A percentile compares a stretch with the other conserved stretches of the same genome.
phyloP scores from a whole-genome alignment of 2,797 vertebrate genomes.

The Pyrocephalus nanus region DNA sequence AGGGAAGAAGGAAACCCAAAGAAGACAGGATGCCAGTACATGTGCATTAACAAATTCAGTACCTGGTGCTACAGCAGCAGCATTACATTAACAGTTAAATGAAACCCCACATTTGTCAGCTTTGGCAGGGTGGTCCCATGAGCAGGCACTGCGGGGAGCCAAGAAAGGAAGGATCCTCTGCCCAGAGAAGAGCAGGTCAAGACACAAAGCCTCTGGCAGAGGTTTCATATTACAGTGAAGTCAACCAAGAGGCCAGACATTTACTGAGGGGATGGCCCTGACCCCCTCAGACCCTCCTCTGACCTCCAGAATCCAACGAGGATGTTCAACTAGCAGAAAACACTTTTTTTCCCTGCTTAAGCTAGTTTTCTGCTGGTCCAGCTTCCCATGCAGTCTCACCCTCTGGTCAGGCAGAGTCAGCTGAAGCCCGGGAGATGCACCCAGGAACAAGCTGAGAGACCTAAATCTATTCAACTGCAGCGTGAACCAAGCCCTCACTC shows the following conservation, averaged over 20 bases:
- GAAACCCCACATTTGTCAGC: neutral
- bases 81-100: neutral
- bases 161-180: neutral
- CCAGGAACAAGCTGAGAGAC: neutral
- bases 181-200: neutral
- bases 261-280: neutral
- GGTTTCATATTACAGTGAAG: neutral
- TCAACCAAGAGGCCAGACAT: neutral
- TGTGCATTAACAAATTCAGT: neutral
- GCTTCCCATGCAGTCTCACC: neutral
- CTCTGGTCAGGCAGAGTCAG: neutral
- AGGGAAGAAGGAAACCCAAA: neutral
- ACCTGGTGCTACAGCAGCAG: neutral
- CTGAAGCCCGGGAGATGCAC: neutral
- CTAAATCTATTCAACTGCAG: neutral
- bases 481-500: neutral
- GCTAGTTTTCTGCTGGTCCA: neutral
- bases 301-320: neutral
- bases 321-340: neutral
- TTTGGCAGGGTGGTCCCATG: neutral
- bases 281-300: neutral
- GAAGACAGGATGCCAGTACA: accelerated
- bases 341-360: neutral
- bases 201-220: neutral
- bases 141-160: neutral